These are phyloP conservation scores for Synanceia verrucosa DNA, from an alignment of 2,797 vertebrate genomes.

Conservation along the genomic window DNA sequence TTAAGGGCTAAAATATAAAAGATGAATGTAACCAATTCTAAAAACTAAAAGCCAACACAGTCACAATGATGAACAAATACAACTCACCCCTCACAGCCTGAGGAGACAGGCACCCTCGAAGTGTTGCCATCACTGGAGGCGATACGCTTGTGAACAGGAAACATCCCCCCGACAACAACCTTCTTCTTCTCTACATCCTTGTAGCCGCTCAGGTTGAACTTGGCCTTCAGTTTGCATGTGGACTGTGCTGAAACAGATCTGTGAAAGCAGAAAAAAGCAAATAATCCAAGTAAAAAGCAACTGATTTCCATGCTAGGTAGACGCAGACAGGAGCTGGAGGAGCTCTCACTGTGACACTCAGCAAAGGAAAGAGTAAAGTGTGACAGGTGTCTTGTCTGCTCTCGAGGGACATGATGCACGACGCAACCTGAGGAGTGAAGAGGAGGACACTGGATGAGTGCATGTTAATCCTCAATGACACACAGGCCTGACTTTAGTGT, in stretches of 20 bases:
- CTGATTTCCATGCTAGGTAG: constrained; percentile 65
- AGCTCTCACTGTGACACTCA: constrained; percentile 32
- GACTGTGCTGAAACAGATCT: constrained; percentile 48
- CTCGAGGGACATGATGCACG: constrained; percentile 63
- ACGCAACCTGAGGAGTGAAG: constrained; percentile 24
- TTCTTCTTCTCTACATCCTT: constrained; percentile 84
- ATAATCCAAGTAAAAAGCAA: constrained; percentile 71
- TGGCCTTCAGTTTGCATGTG: constrained; percentile 87
- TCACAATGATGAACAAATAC: neutral
- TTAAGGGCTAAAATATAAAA: neutral
- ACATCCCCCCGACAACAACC: constrained; percentile 86
- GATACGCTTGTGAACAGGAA: constrained; percentile 84
- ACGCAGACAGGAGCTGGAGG: constrained; percentile 14
- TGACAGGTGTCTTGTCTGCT: constrained; percentile 64
- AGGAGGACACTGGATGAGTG: neutral
- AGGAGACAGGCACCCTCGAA: constrained; percentile 80
- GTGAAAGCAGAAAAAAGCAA: constrained; percentile 49
- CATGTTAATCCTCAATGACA: neutral
- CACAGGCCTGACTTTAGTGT: neutral
- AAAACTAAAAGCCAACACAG: neutral
- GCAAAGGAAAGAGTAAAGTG: constrained; percentile 36
- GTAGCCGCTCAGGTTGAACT: constrained; percentile 88
- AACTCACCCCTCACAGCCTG: constrained; percentile 86
- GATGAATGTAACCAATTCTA: neutral
- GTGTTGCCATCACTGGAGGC: constrained; percentile 79